phyloP scores from a whole-genome alignment of 2,888 invertebrate genomes.

The Pterobdella sp. region DNA sequence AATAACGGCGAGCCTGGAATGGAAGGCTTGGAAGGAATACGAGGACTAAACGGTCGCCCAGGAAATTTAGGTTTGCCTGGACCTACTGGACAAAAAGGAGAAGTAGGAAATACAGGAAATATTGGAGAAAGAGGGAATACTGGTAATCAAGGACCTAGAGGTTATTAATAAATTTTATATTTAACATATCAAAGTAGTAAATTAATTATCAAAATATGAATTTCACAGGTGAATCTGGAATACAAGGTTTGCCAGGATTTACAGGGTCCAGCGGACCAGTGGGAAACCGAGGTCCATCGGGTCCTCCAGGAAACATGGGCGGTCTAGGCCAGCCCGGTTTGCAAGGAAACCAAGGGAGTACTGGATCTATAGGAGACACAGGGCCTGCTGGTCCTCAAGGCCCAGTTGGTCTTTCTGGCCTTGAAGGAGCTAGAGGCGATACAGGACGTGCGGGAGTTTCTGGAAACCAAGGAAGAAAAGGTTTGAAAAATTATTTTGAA shows the following conservation, averaged over 20 bases:
- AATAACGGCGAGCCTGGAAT: not conserved
- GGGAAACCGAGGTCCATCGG: conserved; percentile 27
- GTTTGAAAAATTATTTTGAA: too few relatives aligned
- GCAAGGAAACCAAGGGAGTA: not conserved
- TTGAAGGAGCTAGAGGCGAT: conserved; percentile 4
- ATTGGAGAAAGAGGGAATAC: not conserved
- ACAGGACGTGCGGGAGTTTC: not conserved
- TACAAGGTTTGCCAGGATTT: too few relatives aligned
- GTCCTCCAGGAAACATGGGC: conserved; percentile 32
- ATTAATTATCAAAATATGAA: not conserved
- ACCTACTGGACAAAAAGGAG: not conserved
- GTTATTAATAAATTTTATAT: not conserved
- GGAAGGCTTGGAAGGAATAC: not conserved
- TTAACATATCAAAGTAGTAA: not conserved
- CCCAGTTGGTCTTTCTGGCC: conserved; percentile 29
- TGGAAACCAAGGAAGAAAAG: not conserved
- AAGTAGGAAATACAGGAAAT: conserved; percentile 19
- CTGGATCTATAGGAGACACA: conserved; percentile 17
- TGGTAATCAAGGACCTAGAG: not conserved
- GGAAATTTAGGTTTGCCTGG: not conserved
- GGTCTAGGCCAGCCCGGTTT: not conserved
- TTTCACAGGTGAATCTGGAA: too few relatives aligned
- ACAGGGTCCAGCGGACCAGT: conserved; percentile 22
- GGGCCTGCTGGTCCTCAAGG: not conserved
- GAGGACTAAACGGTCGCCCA: not conserved